Base-by-base conservation (phyloP, 2,797 vertebrate species). In the Melanotaenia maccullochi region DNA sequence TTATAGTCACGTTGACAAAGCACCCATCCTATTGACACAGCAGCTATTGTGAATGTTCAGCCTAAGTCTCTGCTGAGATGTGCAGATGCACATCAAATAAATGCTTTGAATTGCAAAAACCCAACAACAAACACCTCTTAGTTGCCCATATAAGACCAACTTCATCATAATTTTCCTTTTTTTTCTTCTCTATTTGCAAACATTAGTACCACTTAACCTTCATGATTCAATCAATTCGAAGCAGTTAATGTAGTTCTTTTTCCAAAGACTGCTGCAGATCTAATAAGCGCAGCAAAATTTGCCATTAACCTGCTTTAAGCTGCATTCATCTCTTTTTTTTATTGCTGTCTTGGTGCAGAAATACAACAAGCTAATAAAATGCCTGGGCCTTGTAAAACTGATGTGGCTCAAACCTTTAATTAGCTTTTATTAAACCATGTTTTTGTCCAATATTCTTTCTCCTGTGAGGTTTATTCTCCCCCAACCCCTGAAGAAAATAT, bases 1-100 rank as follows among this genome's bases (percentile, higher is more conserved):
- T 60, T 25, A 52, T 92, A 93, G 90, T 88, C 85, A 75, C n/a
- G 30, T 32, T 57, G 60, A 73, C 57, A 76, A 68, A 47, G 51
- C 33, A n/a, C 49, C 3, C 16, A 65, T 38, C 76, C 44, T 0
- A 20, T 68, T 85, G 80, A 90, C 80, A 90, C 57, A 82, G 87
- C 82, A 79, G 87, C 86, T 67, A 80, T 64, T 85, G 69, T 79
- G 61, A 85, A 71, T 61, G 25, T 49, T 65, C 6, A 0, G 75
- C 60, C 38, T 69, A 35, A 69, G 47, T 52, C 49, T 75, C 44
- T 1, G 13, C 18, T 69, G 55, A 58, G 44, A 12, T 11, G 16
- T 56, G 24, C 28, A 52, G 20, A 76, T 35, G 59, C 2, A 24
- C 5, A 71, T 57, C 56, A 57, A 25, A 52, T 9, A 58, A 51